A percentile compares a stretch with the other conserved stretches of the same genome.
phyloP scores from a whole-genome alignment of 2,113 vertebrate genomes.

The Spilogale gracilis region DNA sequence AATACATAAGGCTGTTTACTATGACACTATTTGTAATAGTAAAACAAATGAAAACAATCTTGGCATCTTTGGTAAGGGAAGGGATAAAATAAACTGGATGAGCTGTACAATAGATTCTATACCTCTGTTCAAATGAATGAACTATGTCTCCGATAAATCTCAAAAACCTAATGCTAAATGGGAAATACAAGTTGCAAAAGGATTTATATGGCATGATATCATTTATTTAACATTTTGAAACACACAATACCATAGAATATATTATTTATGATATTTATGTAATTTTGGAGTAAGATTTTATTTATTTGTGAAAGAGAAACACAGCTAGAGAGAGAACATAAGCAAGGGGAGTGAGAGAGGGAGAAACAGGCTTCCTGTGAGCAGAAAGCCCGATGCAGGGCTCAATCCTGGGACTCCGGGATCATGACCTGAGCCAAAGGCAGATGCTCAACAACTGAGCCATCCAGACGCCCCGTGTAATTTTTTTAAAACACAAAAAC shows the following conservation, averaged over 20 bases:
- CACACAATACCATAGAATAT: background rate
- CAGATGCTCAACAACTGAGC: too few species aligned
- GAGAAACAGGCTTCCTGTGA: too few species aligned
- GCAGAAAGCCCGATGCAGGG: too few species aligned
- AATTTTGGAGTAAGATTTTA: background rate
- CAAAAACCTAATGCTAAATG: background rate
- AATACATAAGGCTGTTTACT: background rate
- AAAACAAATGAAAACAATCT: background rate
- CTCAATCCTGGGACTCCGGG: too few species aligned
- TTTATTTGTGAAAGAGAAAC: too few species aligned
- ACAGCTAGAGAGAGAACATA: too few species aligned
- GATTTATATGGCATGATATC: background rate
- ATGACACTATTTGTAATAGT: background rate
- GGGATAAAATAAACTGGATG: background rate
- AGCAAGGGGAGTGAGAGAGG: too few species aligned
- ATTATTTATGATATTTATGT: background rate
- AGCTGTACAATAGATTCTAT: background rate
- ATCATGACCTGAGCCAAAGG: too few species aligned
- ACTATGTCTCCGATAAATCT: background rate
- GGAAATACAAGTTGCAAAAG: constrained; percentile 7
- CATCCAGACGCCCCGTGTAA: too few species aligned
- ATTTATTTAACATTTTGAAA: background rate
- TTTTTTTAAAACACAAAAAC: constrained; percentile 44
- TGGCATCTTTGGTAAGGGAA: background rate
- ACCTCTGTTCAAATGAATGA: background rate